A percentile compares a stretch with the other conserved stretches of the same genome.
Evolutionary conservation across 2,113 vertebrate species (phyloP).

Genomic region (Sturnus vulgaris): DNA sequence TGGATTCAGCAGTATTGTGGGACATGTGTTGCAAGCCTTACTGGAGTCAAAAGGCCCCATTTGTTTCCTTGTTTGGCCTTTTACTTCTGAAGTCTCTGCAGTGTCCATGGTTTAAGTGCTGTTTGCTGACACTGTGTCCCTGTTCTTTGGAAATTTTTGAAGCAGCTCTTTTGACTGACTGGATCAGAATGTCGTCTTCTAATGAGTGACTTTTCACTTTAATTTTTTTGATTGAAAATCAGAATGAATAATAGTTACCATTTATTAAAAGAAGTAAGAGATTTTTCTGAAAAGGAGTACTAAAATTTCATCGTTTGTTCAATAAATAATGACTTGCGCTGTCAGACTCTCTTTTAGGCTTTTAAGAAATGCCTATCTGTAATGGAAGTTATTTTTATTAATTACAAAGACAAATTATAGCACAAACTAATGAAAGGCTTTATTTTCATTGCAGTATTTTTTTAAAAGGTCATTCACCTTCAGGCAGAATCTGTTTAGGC

Average conservation of each 20-base stretch:
- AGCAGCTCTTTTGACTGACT: neutral
- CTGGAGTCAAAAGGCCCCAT: neutral
- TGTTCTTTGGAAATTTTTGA: neutral
- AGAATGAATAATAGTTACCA: neutral
- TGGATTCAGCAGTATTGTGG: neutral
- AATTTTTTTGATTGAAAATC: slow-evolving; percentile 10
- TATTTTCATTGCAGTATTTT: neutral
- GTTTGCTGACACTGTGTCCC: neutral
- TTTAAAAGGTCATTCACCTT: neutral
- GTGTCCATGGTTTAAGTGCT: neutral
- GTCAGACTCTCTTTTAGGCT: neutral
- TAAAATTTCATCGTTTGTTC: neutral
- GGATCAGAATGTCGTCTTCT: neutral
- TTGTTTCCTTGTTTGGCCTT: neutral
- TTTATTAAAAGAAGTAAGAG: neutral
- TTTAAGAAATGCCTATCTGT: neutral
- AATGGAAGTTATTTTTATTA: neutral
- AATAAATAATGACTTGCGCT: neutral
- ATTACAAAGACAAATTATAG: neutral
- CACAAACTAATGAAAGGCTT: neutral
- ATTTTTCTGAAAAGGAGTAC: neutral
- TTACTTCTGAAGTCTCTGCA: neutral
- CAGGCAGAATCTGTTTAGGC: neutral
- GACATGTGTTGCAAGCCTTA: neutral
- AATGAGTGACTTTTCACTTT: neutral